Evolutionary conservation across 1,140 invertebrate genomes (phyloP), one percentile per base, ranked within the genome.

Genomic region (Zaprionus inermis): DNA sequence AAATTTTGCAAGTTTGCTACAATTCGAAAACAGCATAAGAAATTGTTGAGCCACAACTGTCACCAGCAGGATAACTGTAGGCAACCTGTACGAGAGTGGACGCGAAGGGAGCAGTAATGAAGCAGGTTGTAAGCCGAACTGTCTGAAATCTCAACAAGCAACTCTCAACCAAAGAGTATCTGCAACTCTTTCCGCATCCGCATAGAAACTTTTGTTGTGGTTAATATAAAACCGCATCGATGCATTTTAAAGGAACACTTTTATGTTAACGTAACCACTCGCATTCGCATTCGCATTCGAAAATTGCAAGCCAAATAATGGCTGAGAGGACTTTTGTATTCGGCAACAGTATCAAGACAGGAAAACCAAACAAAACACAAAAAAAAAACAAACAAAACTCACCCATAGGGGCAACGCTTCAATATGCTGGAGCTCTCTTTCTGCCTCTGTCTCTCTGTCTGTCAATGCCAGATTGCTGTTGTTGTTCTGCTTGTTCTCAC

Each of bases 401-500:
- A 73, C 71, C 71, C 71, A 72, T 65, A 72, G 70, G 38, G 36
- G 28, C 55, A 20, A 38, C 10, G 24, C 24, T 65, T 18, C 38
- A 22, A 20, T 56, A 6, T 41, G 24, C 24, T 52, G 6, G 2
- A 16, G 32, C 34, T 68, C 20, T 16, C 38, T 44, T 44, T 16
- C 7, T 44, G n/a, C n/a, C 38, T 44, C 7, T 16, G n/a, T 44
- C 38, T 44, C 6, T 44, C n/a, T 32, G 55, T 55, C 46, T 77
- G 64, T 66, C 72, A 76, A 66, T 71, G 52, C 30, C 55, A 70
- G 56, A 32, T 59, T 58, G 44, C 54, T 72, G 24, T 28, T 28
- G 24, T 28, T 28, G 24, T 28, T 28, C 24, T 64, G 63, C n/a
- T 32, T 64, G 24, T 60, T 49, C 5, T 28, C 24, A 18, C 18